Base-by-base conservation (phyloP, 2,113 vertebrate species). In the Indicator indicator region DNA sequence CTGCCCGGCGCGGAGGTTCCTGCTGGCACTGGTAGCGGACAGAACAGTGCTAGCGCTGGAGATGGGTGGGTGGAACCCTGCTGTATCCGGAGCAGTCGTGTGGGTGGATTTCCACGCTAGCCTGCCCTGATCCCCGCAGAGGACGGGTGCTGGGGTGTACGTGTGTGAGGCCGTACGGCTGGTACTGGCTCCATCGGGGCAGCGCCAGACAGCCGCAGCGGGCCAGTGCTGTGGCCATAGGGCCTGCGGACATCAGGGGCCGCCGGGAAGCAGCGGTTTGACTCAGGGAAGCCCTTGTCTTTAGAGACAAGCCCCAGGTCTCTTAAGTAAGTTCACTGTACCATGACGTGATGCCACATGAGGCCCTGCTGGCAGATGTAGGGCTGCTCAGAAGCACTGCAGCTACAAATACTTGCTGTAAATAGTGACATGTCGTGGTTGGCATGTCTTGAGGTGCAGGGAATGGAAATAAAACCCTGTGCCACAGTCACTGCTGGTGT, bases 201-300 rank as follows among this genome's bases (percentile, higher is more conserved):
- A 2, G 19, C 30, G 16, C 32, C 3, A 5, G 26, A 11, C 1
- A 6, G 9, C 28, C 1, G 1, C 16, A 28, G n/a, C 4, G 0
- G 3, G 0, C 32, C n/a, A 38, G 28, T 6, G 0, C 21, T 18
- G 0, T 0, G 6, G 30, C 30, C 0, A 0, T 12, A 5, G 2
- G 26, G 48, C 24, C 27, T 5, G 17, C 0, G 0, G 60, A 4
- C 17, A 42, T 70, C 52, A 12, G 10, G 23, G 81, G 33, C 58
- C 30, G 16, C 18, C 0, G 1, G 56, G 73, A 76, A 2, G 3
- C 2, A 5, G 32, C 0, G 1, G n/a, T 23, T 54, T 69, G 28
- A 9, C 40, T 40, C 8, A 7, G 42, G 63, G 63, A 87, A 76
- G 40, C 76, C 69, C 19, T 70, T 46, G 52, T 21, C 42, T 38